phyloP scores from a whole-genome alignment of 2,113 vertebrate genomes.

The Danionella cerebrum region DNA sequence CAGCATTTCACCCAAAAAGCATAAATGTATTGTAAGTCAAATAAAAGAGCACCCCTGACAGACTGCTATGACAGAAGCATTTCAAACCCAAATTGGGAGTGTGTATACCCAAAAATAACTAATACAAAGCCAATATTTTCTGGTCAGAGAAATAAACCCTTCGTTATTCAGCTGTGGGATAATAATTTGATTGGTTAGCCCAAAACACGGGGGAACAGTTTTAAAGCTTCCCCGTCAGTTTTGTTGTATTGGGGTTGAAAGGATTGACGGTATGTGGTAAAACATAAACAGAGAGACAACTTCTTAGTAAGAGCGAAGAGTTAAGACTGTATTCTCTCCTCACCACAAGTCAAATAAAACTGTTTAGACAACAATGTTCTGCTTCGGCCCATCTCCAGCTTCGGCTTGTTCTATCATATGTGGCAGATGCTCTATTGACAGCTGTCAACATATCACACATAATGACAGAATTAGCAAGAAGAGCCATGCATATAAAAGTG shows the following conservation, averaged over 20 bases:
- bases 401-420: background rate
- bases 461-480: slow-evolving; percentile 11
- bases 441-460: slow-evolving; percentile 10
- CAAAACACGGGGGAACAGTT: background rate
- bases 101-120: background rate
- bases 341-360: background rate
- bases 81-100: background rate
- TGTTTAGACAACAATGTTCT: background rate
- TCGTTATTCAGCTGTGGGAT: background rate
- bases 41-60: background rate
- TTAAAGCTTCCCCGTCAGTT: background rate
- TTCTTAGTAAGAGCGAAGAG: background rate
- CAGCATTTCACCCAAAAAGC: background rate
- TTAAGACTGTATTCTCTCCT: background rate
- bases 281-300: background rate
- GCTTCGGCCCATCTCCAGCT: background rate
- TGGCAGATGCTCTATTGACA: slow-evolving; percentile 9
- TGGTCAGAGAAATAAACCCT: slow-evolving; percentile 14
- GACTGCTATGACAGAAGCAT: background rate
- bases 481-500: background rate
- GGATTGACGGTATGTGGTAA: background rate
- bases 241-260: background rate
- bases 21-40: background rate
- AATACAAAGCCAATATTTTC: slow-evolving; percentile 8
- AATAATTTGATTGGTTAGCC: background rate